Evolutionary conservation across 2,888 invertebrate genomes (phyloP).

Genomic region (Pyrgus malvae): DNA sequence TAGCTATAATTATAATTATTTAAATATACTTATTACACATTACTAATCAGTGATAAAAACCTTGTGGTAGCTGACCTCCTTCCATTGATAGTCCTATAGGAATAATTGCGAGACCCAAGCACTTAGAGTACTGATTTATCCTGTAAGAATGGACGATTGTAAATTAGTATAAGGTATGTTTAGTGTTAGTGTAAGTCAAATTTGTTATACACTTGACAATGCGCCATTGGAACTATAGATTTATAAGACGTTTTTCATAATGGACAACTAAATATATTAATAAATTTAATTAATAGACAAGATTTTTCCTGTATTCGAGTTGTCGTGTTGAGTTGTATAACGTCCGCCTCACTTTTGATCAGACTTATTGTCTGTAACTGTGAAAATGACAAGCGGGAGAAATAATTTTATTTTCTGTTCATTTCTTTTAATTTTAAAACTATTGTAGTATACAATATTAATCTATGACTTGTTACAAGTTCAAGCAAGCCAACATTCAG

Average conservation of each 20-base stretch:
- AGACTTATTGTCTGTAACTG: conserved; percentile 13
- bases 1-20: conserved; percentile 8
- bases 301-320: no score
- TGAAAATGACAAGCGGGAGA: conserved; percentile 20
- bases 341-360: conserved; percentile 22
- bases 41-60: no score
- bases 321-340: conserved; percentile 29
- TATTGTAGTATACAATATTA: not conserved
- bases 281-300: no score
- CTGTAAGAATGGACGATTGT: conserved; percentile 11
- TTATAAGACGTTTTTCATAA: conserved; percentile 38
- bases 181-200: conserved; percentile 15
- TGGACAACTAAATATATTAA: conserved; percentile 13
- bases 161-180: conserved; percentile 14
- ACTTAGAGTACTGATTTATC: conserved; percentile 3
- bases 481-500: no score
- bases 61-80: conserved; percentile 15
- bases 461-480: no score
- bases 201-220: conserved; percentile 56
- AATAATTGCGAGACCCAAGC: conserved; percentile 14
- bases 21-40: not conserved
- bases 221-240: conserved; percentile 52
- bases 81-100: conserved; percentile 14
- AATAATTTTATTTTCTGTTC: conserved; percentile 3
- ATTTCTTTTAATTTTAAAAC: not conserved